Conservation (phyloP, 1,140 invertebrate genomes). For the Rhyzopertha dominica region DNA sequence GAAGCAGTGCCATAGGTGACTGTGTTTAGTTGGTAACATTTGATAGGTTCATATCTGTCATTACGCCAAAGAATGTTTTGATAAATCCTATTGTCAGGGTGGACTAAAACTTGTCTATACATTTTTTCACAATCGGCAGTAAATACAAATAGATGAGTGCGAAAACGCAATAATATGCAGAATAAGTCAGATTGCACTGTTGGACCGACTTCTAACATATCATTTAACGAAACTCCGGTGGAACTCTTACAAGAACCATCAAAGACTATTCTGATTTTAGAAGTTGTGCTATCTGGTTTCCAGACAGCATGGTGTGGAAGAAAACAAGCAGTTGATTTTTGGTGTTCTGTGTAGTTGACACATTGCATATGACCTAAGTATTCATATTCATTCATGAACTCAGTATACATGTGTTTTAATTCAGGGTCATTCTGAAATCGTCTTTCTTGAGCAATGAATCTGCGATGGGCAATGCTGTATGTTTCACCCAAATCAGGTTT, state of each 20-base stretch:
- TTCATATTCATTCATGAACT: no score
- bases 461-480: no score
- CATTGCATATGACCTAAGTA: no score
- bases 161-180: conserved; percentile 40
- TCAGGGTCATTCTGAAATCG: no score
- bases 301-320: no score
- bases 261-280: conserved; percentile 29
- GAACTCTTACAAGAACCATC: no score
- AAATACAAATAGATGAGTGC: conserved; percentile 34
- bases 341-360: no score
- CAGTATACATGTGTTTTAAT: no score
- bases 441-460: no score
- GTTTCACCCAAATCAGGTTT: no score
- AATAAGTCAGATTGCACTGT: conserved; percentile 14
- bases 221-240: conserved; percentile 28
- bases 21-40: conserved; percentile 21
- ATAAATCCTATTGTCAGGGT: conserved; percentile 28
- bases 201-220: conserved; percentile 16
- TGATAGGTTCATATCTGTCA: conserved; percentile 4
- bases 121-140: conserved; percentile 24
- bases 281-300: no score
- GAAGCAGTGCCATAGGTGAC: conserved; percentile 30
- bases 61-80: conserved; percentile 38
- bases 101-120: conserved; percentile 36
- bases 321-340: no score